Base-by-base conservation (phyloP, 2,888 invertebrate species). In the Scotopteryx bipunctaria region DNA sequence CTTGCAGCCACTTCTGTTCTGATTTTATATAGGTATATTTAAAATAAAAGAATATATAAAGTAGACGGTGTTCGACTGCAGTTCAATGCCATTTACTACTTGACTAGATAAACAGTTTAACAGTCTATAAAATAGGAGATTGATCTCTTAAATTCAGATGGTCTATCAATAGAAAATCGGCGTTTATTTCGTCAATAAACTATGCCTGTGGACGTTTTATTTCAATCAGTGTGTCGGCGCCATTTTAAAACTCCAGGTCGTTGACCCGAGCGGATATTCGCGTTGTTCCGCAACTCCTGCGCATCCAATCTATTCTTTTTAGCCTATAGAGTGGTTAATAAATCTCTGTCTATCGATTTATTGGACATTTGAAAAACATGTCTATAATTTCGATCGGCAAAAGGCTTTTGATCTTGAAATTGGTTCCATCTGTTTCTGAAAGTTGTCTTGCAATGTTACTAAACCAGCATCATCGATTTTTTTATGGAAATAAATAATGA, bases 251-350 rank as follows among this genome's bases (percentile, higher is more conserved):
- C 65, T 61, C 67, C 66, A 67, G 81, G 66, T 63, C 82, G 68
- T 75, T 82, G 83, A 84, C 77, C 86, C 68, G 62, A 54, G 59
- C 63, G 70, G 68, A 74, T 72, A 69, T 80, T 79, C 70, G 76
- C 74, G 73, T 61, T 74, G 67, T 72, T 81, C 71, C 75, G 73
- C 75, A 76, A 81, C 74, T 72, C 71, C 59, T 69, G 77, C 77
- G 77, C 75, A 71, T 72, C 68, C 59, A 60, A 67, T 61, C 64
- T 62, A 59, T 59, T 55, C 55, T 60, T 56, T 60, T 53, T 57
- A 57, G 38, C 37, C 47, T 51, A 55, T 50, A 31, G 42, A 45
- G 54, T 55, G 59, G 27, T 47, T 41, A 58, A 64, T 67, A 66
- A 68, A 68, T 66, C 57, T 66, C 57, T 41, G 55, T 58, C 53